A percentile compares a stretch with the other conserved stretches of the same genome.
Evolutionary conservation across 2,888 invertebrate genomes (phyloP).

Genomic region (Drosophila longiperda): DNA sequence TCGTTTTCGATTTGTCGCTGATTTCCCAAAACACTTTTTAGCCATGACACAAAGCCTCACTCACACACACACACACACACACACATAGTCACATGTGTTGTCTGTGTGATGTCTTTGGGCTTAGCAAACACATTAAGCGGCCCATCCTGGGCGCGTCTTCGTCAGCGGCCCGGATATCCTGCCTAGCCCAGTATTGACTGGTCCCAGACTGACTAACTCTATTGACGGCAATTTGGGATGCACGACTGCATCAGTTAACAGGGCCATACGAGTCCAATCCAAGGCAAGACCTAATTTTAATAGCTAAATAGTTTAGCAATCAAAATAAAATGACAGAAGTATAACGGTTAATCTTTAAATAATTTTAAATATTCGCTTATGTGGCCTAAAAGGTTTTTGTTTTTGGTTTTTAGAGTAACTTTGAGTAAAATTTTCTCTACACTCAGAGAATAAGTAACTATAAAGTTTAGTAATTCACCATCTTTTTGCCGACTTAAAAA

Average conservation of each 20-base stretch:
- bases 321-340: neutral
- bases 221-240: slow-evolving; percentile 73
- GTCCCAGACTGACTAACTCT: slow-evolving; percentile 38
- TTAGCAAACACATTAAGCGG: slow-evolving; percentile 60
- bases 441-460: neutral
- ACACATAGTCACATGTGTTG: slow-evolving; percentile 2
- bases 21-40: slow-evolving; percentile 71
- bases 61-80: neutral
- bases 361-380: neutral
- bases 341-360: neutral
- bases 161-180: slow-evolving; percentile 52
- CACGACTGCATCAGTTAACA: slow-evolving; percentile 68
- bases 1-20: slow-evolving; percentile 70
- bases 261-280: slow-evolving; percentile 32
- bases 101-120: slow-evolving; percentile 49
- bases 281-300: slow-evolving; percentile 27
- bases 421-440: neutral
- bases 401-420: neutral
- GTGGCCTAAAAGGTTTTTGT: neutral
- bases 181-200: slow-evolving; percentile 47
- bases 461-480: neutral
- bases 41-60: slow-evolving; percentile 2
- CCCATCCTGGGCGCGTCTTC: slow-evolving; percentile 66
- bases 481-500: neutral
- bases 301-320: slow-evolving; percentile 7